Percentiles rank a stretch among this genome's conserved stretches.
phyloP scores from a whole-genome alignment of 2,888 invertebrate genomes.

The Cartodere bifasciata region DNA sequence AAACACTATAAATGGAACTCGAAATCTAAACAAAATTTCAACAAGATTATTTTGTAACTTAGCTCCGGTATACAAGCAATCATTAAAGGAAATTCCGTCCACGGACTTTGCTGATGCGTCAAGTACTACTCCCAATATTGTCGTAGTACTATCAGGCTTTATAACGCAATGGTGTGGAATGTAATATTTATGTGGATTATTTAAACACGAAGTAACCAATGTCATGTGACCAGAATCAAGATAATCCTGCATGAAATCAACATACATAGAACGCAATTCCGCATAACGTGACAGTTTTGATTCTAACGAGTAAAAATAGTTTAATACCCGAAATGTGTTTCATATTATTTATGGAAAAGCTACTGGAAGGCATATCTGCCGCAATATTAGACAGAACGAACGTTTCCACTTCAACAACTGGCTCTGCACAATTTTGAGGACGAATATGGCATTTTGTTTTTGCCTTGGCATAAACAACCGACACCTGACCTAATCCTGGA shows the following conservation, averaged over 20 bases:
- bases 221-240: slow-evolving; percentile 10
- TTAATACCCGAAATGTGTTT: no score
- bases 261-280: slow-evolving; percentile 11
- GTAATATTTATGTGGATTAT: no score
- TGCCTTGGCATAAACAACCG: no score
- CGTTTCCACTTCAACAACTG: no score
- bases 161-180: slow-evolving; percentile 21
- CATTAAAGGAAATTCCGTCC: slow-evolving; percentile 16
- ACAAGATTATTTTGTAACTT: slow-evolving; percentile 17
- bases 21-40: slow-evolving; percentile 16
- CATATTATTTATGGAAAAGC: no score
- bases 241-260: slow-evolving; percentile 14
- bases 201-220: no score
- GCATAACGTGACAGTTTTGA: slow-evolving; percentile 10
- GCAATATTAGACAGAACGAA: no score
- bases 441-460: no score
- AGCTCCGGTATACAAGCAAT: slow-evolving; percentile 15
- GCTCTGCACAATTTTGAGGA: no score
- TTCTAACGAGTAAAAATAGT: slow-evolving; percentile 11
- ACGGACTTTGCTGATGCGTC: slow-evolving; percentile 15
- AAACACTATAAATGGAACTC: slow-evolving; percentile 15
- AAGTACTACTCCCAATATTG: slow-evolving; percentile 20
- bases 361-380: no score
- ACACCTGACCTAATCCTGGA: no score
- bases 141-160: slow-evolving; percentile 17